Percentiles rank a stretch among this genome's conserved stretches.
phyloP scores from a whole-genome alignment of 2,797 vertebrate genomes.

The Danio aesculapii region DNA sequence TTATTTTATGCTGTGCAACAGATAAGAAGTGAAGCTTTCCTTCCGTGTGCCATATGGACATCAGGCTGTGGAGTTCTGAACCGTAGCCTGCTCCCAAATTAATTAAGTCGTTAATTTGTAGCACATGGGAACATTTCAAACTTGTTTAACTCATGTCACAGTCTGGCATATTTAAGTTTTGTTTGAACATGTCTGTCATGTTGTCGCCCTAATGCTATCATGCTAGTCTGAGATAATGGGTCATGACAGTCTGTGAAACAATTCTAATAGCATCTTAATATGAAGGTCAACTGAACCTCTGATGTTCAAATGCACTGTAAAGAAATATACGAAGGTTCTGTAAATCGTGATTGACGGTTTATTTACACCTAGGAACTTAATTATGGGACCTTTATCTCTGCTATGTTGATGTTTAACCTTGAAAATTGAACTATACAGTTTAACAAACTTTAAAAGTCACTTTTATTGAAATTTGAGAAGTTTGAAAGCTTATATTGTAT shows the following conservation, averaged over 20 bases:
- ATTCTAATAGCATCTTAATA: conserved; percentile 15
- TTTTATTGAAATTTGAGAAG: too few species aligned
- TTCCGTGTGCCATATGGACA: conserved; percentile 42
- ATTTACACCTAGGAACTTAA: too few species aligned
- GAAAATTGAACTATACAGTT: too few species aligned
- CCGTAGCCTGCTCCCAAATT: conserved; percentile 41
- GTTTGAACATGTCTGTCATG: conserved; percentile 28
- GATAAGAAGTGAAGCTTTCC: conserved; percentile 12
- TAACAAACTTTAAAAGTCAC: too few species aligned
- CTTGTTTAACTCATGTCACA: conserved; percentile 44
- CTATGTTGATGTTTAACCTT: too few species aligned
- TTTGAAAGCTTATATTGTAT: too few species aligned
- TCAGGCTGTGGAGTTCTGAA: conserved; percentile 44
- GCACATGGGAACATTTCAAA: conserved; percentile 37
- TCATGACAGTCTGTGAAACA: conserved; percentile 40
- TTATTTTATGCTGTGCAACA: conserved; percentile 8
- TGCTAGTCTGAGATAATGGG: conserved; percentile 29
- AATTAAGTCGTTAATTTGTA: conserved; percentile 41
- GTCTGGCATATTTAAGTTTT: conserved; percentile 38
- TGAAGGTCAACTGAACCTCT: conserved; percentile 32
- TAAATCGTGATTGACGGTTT: too few species aligned
- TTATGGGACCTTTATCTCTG: too few species aligned
- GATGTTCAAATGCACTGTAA: not conserved
- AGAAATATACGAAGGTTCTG: too few species aligned
- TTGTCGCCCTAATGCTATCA: conserved; percentile 28